Evolutionary conservation across 2,113 vertebrate genomes (phyloP).

Genomic region (Chloropsis cyanopogon): DNA sequence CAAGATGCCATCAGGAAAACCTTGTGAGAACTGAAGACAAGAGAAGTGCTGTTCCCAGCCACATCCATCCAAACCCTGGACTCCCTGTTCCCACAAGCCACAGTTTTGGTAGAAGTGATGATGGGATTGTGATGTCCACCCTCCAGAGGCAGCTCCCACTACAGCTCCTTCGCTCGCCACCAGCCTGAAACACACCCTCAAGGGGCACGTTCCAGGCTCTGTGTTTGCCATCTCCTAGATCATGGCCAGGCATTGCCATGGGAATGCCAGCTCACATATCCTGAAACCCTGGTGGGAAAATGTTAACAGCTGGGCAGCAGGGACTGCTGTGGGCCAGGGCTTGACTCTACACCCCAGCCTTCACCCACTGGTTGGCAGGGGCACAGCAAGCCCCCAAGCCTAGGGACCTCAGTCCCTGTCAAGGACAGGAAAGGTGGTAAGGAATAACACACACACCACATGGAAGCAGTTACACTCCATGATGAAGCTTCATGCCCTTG

Average conservation of each 20-base stretch:
- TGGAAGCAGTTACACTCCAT: background rate
- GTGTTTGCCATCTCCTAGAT: background rate
- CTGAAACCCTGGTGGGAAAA: accelerated
- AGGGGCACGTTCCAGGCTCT: background rate
- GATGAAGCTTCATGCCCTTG: background rate
- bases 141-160: background rate
- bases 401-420: background rate
- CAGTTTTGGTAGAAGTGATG: background rate
- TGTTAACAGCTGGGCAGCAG: background rate
- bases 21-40: background rate
- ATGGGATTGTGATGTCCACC: background rate
- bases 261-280: background rate
- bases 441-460: background rate
- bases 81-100: background rate
- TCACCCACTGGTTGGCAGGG: background rate
- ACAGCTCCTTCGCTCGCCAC: background rate
- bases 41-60: background rate
- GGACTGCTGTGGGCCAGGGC: background rate
- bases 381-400: background rate
- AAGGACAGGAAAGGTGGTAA: background rate
- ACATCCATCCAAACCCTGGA: background rate
- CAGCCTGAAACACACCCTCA: background rate
- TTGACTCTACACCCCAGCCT: background rate
- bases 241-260: background rate
- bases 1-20: conserved; percentile 50